A percentile compares a stretch with the other conserved stretches of the same genome.
phyloP scores from a whole-genome alignment of 2,113 vertebrate genomes.

The Tichodroma muraria region DNA sequence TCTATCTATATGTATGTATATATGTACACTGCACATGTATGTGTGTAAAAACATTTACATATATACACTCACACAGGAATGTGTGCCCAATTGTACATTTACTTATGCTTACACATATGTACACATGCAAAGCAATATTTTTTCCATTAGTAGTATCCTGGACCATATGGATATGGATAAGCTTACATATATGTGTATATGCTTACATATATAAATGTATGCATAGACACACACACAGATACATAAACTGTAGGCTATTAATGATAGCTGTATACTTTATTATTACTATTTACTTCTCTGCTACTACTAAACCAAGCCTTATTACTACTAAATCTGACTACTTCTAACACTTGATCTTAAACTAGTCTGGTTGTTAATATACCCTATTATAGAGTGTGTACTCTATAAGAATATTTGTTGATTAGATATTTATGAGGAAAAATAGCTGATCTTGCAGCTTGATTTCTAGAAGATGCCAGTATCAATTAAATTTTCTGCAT shows the following conservation, averaged over 20 bases:
- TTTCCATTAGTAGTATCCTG: neutral
- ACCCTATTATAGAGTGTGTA: neutral
- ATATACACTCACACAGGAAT: rapidly evolving
- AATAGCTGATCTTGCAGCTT: neutral
- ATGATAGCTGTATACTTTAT: neutral
- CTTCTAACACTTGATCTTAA: neutral
- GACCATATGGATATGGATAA: neutral
- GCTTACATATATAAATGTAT: neutral
- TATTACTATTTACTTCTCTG: neutral
- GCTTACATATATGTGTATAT: neutral
- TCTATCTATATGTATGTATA: no score
- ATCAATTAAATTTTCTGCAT: neutral
- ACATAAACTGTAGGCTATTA: neutral
- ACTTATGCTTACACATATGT: rapidly evolving
- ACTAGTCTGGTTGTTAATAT: neutral
- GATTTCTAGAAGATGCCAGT: neutral
- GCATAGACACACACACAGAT: neutral
- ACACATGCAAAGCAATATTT: neutral
- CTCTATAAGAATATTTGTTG: neutral
- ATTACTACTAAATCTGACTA: neutral
- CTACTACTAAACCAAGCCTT: neutral
- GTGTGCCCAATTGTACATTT: neutral
- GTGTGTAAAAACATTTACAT: neutral
- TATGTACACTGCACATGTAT: rapidly evolving
- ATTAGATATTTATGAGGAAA: neutral